Evolutionary conservation across 2,113 vertebrate genomes (phyloP).

Genomic region (Oreochromis tanganicae): DNA sequence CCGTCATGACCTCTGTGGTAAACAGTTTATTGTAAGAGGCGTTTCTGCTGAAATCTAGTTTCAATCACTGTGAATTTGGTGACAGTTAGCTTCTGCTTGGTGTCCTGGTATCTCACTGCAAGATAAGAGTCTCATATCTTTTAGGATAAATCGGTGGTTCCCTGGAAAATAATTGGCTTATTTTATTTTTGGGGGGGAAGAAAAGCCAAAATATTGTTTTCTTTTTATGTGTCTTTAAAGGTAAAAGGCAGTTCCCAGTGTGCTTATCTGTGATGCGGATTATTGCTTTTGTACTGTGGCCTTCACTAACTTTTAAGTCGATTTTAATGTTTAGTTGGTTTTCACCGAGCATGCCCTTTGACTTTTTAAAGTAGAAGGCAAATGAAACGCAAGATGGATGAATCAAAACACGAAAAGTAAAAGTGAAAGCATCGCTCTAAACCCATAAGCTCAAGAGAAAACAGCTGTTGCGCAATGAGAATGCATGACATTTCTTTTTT

Average conservation of each 20-base stretch:
- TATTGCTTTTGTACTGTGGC: background rate
- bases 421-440: background rate
- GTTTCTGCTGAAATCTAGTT: background rate
- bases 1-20: background rate
- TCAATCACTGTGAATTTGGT: slow-evolving; percentile 23
- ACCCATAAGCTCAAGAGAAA: background rate
- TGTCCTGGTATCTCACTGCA: slow-evolving; percentile 7
- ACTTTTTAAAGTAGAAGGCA: background rate
- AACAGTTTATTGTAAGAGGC: slow-evolving; percentile 20
- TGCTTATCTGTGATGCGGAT: background rate
- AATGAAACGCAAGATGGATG: background rate
- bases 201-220: slow-evolving; percentile 9
- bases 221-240: background rate
- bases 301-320: background rate
- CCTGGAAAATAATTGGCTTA: slow-evolving; percentile 38
- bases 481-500: background rate
- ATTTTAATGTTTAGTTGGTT: background rate
- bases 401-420: background rate
- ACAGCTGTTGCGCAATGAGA: background rate
- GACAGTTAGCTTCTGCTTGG: slow-evolving; percentile 22
- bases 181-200: background rate
- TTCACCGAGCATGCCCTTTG: background rate
- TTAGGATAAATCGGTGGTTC: background rate
- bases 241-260: background rate
- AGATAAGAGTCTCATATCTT: slow-evolving; percentile 23